Base-by-base conservation (phyloP, 2,113 vertebrate species). In the Passer domesticus region DNA sequence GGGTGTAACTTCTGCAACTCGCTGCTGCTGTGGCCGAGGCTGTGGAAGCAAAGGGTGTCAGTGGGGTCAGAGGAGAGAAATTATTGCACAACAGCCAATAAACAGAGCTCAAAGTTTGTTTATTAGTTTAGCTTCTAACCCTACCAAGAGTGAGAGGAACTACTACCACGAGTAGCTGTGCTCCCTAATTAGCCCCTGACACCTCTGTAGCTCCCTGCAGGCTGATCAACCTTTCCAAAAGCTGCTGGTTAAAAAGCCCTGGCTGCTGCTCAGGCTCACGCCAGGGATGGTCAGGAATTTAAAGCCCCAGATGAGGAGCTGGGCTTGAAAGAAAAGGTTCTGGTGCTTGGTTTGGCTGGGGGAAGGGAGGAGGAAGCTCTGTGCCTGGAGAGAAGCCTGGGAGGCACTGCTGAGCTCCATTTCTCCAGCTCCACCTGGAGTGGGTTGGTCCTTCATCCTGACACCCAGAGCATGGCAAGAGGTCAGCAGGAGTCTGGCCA, bases 11-110 rank as follows among this genome's bases (percentile, higher is more conserved):
- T 68, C 90, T 77, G 74, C 53, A 59, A 16, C 10, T 86, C 10
- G 82, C 30, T 44, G 88, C 66, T 74, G 82, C 30, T 31, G 85
- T 0, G 1, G 72, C 63, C 0, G 18, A 60, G 76, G 80, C 93
- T 96, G 92, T 41, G 87, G 82, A 79, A 73, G 88, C 82, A 90
- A 93, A 89, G 87, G n/a, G 23, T 0, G 24, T 93, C 82, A 91
- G 78, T 3, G 63, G 82, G 88, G 44, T 88, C 85, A 73, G 37
- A 47, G 17, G 41, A 78, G 39, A 37, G 1, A 46, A 78, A 75
- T 55, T 15, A 50, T 13, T 72, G 81, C 58, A 83, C 75, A 82
- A 83, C 66, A 69, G 58, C 50, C 81, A 72, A n/a, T 10, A 60
- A 67, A 39, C 0, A 1, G 60, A 56, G 82, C 58, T 82, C 75